Base-by-base conservation (phyloP, 2,797 vertebrate species). In the Enteromius paludinosus region DNA sequence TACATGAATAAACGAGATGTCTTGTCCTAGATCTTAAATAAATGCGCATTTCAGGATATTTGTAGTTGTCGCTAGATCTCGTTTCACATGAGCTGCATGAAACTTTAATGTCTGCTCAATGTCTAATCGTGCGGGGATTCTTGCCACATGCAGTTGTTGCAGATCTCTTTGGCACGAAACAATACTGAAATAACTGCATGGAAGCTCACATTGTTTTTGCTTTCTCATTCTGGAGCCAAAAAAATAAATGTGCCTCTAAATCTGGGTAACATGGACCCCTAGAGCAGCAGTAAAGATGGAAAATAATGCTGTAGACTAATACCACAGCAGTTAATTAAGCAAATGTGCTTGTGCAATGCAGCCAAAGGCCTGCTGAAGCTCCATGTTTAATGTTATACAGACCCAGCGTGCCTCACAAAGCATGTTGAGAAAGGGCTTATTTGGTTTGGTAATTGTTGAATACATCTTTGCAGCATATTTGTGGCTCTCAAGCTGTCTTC, bases 271-370 rank as follows among this genome's bases (percentile, higher is more conserved):
- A 87, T 84, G 69, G 77, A 20, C 82, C 87, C 86, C 87, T 84
- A 90, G 86, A 91, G 86, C 84, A 79, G 70, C 77, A 89, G 88
- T 88, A 91, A 90, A 92, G 88, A 89, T 89, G 86, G 88, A 93
- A 86, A 87, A 87, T 84, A 89, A 83, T 87, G 81, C 84, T 70
- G 43, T 78, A 62, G 78, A 83, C 83, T 82, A 81, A 87, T 86
- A 88, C 78, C 76, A 17, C 75, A 33, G 70, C 59, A 82, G 87
- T 82, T 89, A 88, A 90, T 89, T 88, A 89, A 89, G 90, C 83
- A 91, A 86, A 76, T 61, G 3, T 47, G 85, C 88, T 85, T 83
- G 71, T 65, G 69, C 62, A 43, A 45, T 73, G 64, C 61, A 83
- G 81, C 84, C 85, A 82, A 64, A 35, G 18, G 56, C 72, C 62